Conservation (phyloP, 2,113 vertebrate genomes). For the Tachysurus fulvidraco region DNA sequence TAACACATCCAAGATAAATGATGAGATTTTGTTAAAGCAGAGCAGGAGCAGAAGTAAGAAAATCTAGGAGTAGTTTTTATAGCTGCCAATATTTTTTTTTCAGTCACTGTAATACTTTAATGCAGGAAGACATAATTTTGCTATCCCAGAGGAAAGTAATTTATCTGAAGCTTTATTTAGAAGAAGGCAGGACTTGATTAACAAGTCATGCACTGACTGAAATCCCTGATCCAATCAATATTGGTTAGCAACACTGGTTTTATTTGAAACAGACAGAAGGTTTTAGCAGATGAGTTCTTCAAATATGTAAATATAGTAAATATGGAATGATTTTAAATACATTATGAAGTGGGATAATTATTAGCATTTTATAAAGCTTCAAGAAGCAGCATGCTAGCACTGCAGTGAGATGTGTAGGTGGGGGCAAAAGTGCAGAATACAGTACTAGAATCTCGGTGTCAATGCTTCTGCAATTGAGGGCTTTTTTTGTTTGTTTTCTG, state of each 20-base stretch:
- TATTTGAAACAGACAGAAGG: constrained; percentile 41
- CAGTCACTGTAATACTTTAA: constrained; percentile 44
- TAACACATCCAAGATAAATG: neutral
- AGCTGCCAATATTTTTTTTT: constrained; percentile 17
- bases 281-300: constrained; percentile 42
- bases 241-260: constrained; percentile 39
- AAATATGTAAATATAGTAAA: constrained; percentile 33
- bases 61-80: neutral
- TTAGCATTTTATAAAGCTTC: constrained; percentile 1
- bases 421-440: neutral
- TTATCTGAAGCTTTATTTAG: constrained; percentile 49
- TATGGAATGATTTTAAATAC: constrained; percentile 38
- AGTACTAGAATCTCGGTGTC: neutral
- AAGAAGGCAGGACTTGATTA: constrained; percentile 46
- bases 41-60: neutral
- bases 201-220: constrained; percentile 48
- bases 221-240: constrained; percentile 57
- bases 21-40: neutral
- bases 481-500: neutral
- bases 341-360: constrained; percentile 42
- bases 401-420: constrained; percentile 16
- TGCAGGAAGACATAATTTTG: constrained; percentile 41
- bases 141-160: constrained; percentile 43
- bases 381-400: constrained; percentile 6
- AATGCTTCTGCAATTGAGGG: neutral